Conservation (phyloP, 2,113 vertebrate genomes). For the Spizaetus ornatus region DNA sequence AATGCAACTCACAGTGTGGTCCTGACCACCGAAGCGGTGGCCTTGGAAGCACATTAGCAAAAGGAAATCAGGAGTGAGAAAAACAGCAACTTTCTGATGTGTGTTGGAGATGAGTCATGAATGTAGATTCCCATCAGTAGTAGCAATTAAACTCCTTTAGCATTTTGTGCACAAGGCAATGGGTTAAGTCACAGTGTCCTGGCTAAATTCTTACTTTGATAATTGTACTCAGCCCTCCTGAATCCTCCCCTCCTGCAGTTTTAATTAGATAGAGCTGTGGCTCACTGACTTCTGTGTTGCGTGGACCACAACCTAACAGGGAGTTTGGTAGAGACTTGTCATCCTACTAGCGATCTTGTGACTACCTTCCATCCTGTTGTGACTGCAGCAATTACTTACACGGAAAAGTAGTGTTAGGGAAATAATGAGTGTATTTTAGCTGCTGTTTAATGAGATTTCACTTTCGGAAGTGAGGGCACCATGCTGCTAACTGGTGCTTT, state of each 20-base stretch:
- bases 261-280: not conserved
- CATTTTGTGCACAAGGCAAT: not conserved
- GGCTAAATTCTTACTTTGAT: not conserved
- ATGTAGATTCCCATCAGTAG: not conserved
- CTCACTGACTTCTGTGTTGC: not conserved
- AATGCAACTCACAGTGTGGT: accelerated
- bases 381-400: not conserved
- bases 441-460: not conserved
- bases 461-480: not conserved
- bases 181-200: not conserved
- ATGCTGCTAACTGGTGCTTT: not conserved
- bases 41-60: not conserved
- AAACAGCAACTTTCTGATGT: not conserved
- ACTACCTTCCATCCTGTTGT: not conserved
- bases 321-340: not conserved
- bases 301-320: not conserved
- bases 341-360: not conserved
- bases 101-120: not conserved
- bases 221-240: not conserved
- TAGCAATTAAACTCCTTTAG: not conserved
- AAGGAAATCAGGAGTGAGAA: not conserved
- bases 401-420: not conserved
- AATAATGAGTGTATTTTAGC: not conserved
- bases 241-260: not conserved
- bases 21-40: not conserved